Base-by-base conservation (phyloP, 2,797 vertebrate species). In the Rhinophrynus dorsalis region DNA sequence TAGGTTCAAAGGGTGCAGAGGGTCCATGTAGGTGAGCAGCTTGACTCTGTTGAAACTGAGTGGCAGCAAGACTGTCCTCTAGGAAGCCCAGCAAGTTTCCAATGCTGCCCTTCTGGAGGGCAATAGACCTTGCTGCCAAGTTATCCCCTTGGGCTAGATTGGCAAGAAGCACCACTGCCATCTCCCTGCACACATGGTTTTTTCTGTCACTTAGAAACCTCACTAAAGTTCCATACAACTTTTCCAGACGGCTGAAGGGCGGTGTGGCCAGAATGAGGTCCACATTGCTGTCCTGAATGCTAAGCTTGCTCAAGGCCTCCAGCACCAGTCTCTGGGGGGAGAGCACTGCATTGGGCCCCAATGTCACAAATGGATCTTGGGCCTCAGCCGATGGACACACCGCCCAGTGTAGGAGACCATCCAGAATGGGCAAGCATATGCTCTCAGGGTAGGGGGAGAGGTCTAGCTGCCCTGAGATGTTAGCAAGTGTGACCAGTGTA, bases 251-350 rank as follows among this genome's bases (percentile, higher is more conserved):
- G 83, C 90, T 90, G 84, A 98, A 96, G 13, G 97, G 97, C 1
- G 97, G 95, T 6, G 97, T 99, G 74, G 97, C 97, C 62, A 99
- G 87, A 80, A 99, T 94, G 83, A 99, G 93, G 93, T 99, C 97
- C 92, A 99, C 97, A n/a, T 99, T 99, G 92, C 95, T 97, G 89
- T 99, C 97, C 90, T 98, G 96, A 90, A 99, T 96, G 90, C 96
- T 98, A 83, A 99, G 92, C 85, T 99, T 99, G 90, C 96, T 98
- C 84, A 99, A 93, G 62, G 96, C 96, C 90, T 99, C 97, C 81
- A 99, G 89, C 77, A 98, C 97, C 86, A 99, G 92, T 93, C 97
- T 97, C 92, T 99, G 97, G 33, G 97, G 97, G 70, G 97, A 99
- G 82, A 99, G 92, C 80, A 95, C 92, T 70, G 93, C 94, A 12